Evolutionary conservation across 2,113 vertebrate genomes (phyloP).

Genomic region (Anarhynchus alexandrinus): DNA sequence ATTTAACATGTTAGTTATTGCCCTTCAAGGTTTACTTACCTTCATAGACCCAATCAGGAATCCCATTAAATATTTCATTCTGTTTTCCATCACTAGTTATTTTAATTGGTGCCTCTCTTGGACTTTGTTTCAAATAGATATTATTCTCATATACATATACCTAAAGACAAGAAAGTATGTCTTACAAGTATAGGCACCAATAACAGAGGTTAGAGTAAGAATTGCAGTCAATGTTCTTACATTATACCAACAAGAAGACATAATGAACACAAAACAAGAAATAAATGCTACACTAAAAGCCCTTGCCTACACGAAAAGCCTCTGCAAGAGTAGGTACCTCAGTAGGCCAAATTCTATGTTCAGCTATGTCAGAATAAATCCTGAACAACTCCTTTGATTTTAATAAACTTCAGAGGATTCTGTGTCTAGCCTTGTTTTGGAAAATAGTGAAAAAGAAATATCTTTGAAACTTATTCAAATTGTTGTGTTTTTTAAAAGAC

Average conservation of each 20-base stretch:
- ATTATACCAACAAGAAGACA: not conserved
- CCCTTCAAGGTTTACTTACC: slow-evolving; percentile 71
- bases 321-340: not conserved
- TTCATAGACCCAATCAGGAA: slow-evolving; percentile 98
- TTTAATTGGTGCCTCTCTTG: slow-evolving; percentile 74
- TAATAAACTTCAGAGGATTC: not conserved
- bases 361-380: not conserved
- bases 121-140: slow-evolving; percentile 82
- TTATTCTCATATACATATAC: slow-evolving; percentile 89
- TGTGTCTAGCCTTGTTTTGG: not conserved
- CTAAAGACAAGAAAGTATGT: slow-evolving; percentile 65
- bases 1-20: not conserved
- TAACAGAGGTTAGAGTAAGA: not conserved
- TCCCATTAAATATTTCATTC: slow-evolving; percentile 91
- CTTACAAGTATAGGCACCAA: not conserved
- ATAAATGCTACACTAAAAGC: not conserved
- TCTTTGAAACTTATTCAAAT: not conserved
- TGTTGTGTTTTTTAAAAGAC: not conserved
- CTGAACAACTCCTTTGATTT: not conserved
- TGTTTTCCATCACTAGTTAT: slow-evolving; percentile 85
- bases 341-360: not conserved
- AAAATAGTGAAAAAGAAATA: not conserved
- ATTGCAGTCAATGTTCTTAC: not conserved
- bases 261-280: not conserved
- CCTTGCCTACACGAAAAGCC: no score